Evolutionary conservation across 2,888 invertebrate species (phyloP).

Genomic region (Athetis lepigone): DNA sequence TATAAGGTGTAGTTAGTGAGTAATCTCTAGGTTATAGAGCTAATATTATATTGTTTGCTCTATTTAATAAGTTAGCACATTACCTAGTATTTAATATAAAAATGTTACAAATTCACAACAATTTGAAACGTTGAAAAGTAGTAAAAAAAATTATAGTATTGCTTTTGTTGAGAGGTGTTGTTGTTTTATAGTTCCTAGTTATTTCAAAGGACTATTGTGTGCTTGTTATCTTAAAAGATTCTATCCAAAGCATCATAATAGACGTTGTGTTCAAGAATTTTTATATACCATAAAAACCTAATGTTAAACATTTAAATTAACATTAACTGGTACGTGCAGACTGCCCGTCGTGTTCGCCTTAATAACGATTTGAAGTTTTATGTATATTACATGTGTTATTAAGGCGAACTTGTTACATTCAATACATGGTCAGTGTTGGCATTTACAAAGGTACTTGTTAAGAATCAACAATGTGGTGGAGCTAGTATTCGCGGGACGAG

Average conservation of each 20-base stretch:
- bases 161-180: no score
- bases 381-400: conserved; percentile 53
- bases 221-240: no score
- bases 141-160: no score
- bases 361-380: conserved; percentile 38
- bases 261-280: neutral
- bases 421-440: conserved; percentile 62
- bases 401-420: conserved; percentile 52
- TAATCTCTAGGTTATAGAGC: conserved; percentile 27
- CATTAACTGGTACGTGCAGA: conserved; percentile 18
- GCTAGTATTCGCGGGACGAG: conserved; percentile 77
- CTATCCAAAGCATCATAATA: no score
- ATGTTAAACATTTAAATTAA: conserved; percentile 13
- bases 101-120: no score
- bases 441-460: conserved; percentile 68
- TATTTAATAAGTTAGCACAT: conserved; percentile 5
- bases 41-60: conserved; percentile 37
- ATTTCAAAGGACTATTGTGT: no score
- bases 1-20: conserved; percentile 42
- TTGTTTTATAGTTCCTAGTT: no score
- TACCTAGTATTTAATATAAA: no score
- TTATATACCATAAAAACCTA: neutral
- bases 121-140: no score
- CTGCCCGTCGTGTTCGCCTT: conserved; percentile 23
- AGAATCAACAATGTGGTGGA: conserved; percentile 74